phyloP scores from a whole-genome alignment of 2,888 invertebrate species.

The Phymatocera aterrima region DNA sequence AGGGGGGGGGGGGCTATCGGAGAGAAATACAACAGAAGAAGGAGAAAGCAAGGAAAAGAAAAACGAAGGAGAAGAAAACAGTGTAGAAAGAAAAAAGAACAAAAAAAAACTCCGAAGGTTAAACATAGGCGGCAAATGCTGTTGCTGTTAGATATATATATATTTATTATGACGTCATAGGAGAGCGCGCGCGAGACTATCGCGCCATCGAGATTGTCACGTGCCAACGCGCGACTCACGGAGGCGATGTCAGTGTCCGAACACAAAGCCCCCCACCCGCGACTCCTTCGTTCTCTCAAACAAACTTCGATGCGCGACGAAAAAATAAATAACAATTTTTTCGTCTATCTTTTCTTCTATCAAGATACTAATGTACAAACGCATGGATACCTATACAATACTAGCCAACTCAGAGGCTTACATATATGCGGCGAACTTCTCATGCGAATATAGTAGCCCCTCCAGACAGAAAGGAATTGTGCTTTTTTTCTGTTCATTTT shows the following conservation, averaged over 20 bases:
- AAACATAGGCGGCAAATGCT: not conserved
- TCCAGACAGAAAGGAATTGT: not conserved
- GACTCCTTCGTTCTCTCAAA: not conserved
- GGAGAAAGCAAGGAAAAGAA: no score
- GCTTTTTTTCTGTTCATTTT: not conserved
- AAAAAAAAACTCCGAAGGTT: not conserved
- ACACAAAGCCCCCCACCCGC: conserved; percentile 55
- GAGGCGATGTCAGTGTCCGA: conserved; percentile 64
- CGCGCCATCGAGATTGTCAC: conserved; percentile 36
- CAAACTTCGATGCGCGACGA: not conserved
- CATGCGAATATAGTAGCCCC: not conserved
- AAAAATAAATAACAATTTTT: conserved; percentile 23
- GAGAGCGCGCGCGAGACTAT: conserved; percentile 4
- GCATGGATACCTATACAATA: not conserved
- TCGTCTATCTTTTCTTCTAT: not conserved
- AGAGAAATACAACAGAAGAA: not conserved
- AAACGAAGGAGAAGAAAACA: not conserved
- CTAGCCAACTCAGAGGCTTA: no score
- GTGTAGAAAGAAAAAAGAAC: not conserved
- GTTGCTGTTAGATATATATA: not conserved
- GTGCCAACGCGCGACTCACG: conserved; percentile 50
- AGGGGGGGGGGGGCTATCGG: not conserved
- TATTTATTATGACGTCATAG: conserved; percentile 38
- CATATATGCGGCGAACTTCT: not conserved
- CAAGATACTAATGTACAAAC: not conserved